phyloP scores from a whole-genome alignment of 1,140 invertebrate genomes.

The Philotrypesis tridentata region DNA sequence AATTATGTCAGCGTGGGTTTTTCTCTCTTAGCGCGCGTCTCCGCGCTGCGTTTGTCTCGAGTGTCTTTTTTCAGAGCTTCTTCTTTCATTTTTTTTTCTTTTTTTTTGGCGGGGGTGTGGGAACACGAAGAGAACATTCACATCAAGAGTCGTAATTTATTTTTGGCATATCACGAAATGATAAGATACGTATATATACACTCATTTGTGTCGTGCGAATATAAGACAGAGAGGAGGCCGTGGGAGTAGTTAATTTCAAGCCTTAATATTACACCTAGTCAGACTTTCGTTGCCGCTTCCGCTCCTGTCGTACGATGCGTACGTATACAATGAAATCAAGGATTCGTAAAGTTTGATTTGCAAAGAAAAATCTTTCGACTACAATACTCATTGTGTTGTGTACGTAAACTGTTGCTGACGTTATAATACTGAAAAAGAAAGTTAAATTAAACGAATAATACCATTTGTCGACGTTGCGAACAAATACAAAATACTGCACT shows the following conservation, averaged over 20 bases:
- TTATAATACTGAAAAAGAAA: background rate
- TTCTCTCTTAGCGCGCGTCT: too few relatives aligned
- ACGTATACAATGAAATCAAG: background rate
- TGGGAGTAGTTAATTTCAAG: conserved; percentile 3
- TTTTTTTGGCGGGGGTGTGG: background rate
- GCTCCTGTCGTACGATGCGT: background rate
- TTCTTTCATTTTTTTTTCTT: conserved; percentile 10
- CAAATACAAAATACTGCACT: background rate
- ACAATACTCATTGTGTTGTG: too few relatives aligned
- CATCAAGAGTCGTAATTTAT: conserved; percentile 1
- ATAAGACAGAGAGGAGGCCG: background rate
- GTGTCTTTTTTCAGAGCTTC: too few relatives aligned
- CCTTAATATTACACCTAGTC: conserved; percentile 44
- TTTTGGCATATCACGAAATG: background rate
- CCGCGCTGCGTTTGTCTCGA: too few relatives aligned
- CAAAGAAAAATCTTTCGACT: too few relatives aligned
- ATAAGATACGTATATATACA: background rate
- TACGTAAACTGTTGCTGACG: too few relatives aligned
- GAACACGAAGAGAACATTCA: conserved; percentile 20
- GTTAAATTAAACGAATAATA: background rate
- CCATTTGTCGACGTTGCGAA: background rate
- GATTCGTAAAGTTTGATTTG: too few relatives aligned
- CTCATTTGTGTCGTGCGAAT: background rate
- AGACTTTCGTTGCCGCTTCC: conserved; percentile 43
- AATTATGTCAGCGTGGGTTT: too few relatives aligned